A percentile compares a stretch with the other conserved stretches of the same genome.
Conservation (phyloP, 2,888 invertebrate species). For the Micoletzkya japonica region DNA sequence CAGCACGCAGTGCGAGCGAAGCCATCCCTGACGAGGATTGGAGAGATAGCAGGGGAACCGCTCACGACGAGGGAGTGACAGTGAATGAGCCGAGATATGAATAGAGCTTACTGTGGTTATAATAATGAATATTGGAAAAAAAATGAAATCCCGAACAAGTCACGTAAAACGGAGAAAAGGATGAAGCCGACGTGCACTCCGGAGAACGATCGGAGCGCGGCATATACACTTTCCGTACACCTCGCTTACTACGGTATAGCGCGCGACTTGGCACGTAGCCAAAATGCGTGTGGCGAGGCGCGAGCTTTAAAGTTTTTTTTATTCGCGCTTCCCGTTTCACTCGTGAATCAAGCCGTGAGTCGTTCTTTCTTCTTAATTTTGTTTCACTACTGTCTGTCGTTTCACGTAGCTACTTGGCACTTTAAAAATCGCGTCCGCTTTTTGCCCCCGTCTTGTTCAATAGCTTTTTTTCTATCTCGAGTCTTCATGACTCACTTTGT, state of each 20-base stretch:
- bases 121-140: background rate
- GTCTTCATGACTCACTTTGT: too few species aligned
- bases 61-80: background rate
- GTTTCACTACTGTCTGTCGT: background rate
- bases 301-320: background rate
- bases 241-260: conserved; percentile 5
- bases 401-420: too few species aligned
- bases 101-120: background rate
- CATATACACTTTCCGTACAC: background rate
- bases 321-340: too few species aligned
- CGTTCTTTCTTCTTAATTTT: background rate
- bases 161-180: background rate
- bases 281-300: conserved; percentile 3
- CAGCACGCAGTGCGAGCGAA: conserved; percentile 41
- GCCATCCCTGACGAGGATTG: conserved; percentile 35
- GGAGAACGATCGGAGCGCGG: background rate
- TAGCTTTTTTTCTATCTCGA: too few species aligned
- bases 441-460: too few species aligned
- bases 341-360: too few species aligned
- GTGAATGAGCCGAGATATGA: background rate
- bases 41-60: conserved; percentile 29
- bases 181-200: conserved; percentile 12
- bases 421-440: too few species aligned
- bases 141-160: background rate
- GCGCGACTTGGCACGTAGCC: background rate